A percentile compares a stretch with the other conserved stretches of the same genome.
Evolutionary conservation across 1,140 invertebrate genomes (phyloP).

Genomic region (Heliconius eleuchia): DNA sequence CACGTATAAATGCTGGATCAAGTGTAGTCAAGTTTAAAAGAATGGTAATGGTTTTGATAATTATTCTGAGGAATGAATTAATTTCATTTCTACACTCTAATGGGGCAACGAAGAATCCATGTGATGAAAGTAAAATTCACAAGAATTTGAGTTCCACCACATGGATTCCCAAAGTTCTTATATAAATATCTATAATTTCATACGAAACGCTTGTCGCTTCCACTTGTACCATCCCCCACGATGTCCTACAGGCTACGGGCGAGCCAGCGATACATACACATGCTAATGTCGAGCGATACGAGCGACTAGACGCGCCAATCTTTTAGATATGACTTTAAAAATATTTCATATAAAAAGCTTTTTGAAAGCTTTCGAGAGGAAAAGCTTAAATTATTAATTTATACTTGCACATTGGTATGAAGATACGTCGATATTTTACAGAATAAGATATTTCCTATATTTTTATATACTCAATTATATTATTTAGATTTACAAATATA

Average conservation of each 20-base stretch:
- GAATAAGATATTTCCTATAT: not conserved
- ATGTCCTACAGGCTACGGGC: slow-evolving; percentile 17
- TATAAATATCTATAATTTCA: not conserved
- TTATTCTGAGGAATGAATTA: too few species aligned
- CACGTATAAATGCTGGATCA: too few species aligned
- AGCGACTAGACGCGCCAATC: slow-evolving; percentile 25
- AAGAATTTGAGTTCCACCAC: too few species aligned
- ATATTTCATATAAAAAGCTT: slow-evolving; percentile 10
- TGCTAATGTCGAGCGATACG: slow-evolving; percentile 39
- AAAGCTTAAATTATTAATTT: not conserved
- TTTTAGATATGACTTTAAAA: slow-evolving; percentile 24
- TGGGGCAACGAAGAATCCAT: too few species aligned
- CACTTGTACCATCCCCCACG: slow-evolving; percentile 1
- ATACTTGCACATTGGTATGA: not conserved
- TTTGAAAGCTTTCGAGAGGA: not conserved
- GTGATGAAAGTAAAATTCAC: too few species aligned
- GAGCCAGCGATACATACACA: slow-evolving; percentile 38
- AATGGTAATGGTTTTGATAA: too few species aligned
- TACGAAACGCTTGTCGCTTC: not conserved
- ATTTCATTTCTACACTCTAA: too few species aligned
- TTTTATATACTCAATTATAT: not conserved
- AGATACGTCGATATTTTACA: not conserved
- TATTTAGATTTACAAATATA: too few species aligned
- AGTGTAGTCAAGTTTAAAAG: too few species aligned
- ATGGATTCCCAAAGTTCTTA: too few species aligned